A percentile compares a stretch with the other conserved stretches of the same genome.
phyloP scores from a whole-genome alignment of 2,113 vertebrate species.

The Bos taurus region ARS-UCD2.0 NC_037337.1:5985001-5985500 shows the following conservation, averaged over 20 bases:
- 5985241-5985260: neutral
- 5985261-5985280: neutral
- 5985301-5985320: neutral
- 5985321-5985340: accelerated
- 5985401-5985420: no score
- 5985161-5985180: neutral
- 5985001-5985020: no score
- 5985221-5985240: neutral
- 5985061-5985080: no score
- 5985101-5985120: no score
- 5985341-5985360: neutral
- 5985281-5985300: neutral
- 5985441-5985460: neutral
- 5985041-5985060: no score
- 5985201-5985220: neutral
- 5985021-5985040: no score
- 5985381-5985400: neutral
- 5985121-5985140: no score
- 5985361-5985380: neutral
- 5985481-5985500: neutral
- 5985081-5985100: no score
- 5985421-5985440: neutral
- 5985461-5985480: neutral
- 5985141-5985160: neutral
- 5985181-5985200: no score